Evolutionary conservation across 2,113 vertebrate species (phyloP).

Genomic region (Eurystomus gularis): DNA sequence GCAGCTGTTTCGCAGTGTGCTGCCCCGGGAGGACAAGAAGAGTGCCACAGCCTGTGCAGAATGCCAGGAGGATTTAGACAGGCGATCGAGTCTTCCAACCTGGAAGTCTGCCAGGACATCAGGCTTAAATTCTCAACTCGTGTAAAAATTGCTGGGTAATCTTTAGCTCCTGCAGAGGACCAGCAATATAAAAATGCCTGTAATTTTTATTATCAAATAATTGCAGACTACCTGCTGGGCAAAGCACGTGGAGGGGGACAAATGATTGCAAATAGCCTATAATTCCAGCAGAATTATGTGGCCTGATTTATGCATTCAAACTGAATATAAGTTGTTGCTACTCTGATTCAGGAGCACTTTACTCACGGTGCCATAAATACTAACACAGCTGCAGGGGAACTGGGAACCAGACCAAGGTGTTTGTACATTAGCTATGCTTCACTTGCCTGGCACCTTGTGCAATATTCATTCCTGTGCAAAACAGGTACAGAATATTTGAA

Average conservation of each 20-base stretch:
- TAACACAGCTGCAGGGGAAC: constrained; percentile 48
- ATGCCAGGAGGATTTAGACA: constrained; percentile 5
- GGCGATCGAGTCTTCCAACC: not conserved
- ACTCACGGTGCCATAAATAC: constrained; percentile 26
- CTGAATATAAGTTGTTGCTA: not conserved
- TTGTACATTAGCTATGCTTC: constrained; percentile 49
- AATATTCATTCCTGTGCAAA: constrained; percentile 50
- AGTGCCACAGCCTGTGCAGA: constrained; percentile 22
- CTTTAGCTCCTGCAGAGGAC: constrained; percentile 47
- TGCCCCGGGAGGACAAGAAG: not conserved
- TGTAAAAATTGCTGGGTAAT: constrained; percentile 48
- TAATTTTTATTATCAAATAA: constrained; percentile 67
- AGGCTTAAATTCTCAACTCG: not conserved
- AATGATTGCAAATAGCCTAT: constrained; percentile 37
- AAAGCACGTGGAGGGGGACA: constrained; percentile 31
- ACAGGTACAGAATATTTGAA: constrained; percentile 38
- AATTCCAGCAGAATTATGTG: constrained; percentile 29
- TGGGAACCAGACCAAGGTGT: constrained; percentile 56
- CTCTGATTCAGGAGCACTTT: constrained; percentile 39
- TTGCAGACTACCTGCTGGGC: constrained; percentile 57
- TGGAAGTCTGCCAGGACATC: constrained; percentile 57
- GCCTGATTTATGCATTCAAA: not conserved
- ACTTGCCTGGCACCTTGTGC: constrained; percentile 53
- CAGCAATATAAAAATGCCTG: constrained; percentile 37
- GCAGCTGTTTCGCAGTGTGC: not conserved